Evolutionary conservation across 2,113 vertebrate genomes (phyloP), one percentile per base, ranked within the genome.

Genomic region (Xiphias gladius): DNA sequence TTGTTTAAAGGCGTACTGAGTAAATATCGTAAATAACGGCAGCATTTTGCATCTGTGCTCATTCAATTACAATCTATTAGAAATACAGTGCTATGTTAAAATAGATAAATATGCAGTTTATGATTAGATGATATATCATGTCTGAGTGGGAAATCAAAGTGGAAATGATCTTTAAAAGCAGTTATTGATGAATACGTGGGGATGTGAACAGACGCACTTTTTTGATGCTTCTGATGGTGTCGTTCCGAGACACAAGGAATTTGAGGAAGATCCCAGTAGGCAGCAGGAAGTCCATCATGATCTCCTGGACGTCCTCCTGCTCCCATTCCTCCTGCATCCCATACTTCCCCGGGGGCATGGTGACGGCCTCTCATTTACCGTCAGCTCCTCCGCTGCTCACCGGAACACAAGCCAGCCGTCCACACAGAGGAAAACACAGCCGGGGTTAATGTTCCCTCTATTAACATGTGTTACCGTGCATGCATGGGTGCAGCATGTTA

Each of bases 211-310:
- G 26, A 48, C 48, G 1, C 96, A 99, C 98, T 95, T 97, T 96
- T 86, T 99, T 99, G 93, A 99, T 98, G 91, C 79, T 91, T 79
- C 91, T 95, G 93, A 99, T 96, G 92, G 96, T 98, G 88, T 97
- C 97, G 86, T 95, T 97, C 75, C 94, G 94, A 79, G 97, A 95
- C 80, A 99, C 97, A 0, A 95, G 90, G 87, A 99, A 97, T 86
- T 95, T 97, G 87, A 99, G 92, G 85, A 98, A 99, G 93, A 99
- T 97, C 66, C 98, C 98, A 0, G 97, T 99, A 26, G 98, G 98
- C 88, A 99, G 94, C 90, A 99, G 90, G 92, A 99, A 99, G 89
- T 99, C 98, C 86, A 99, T 97, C 24, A 88, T 88, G 87, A 99
- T 95, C 72, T 83, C 95, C 84, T 96, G 96, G 85, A 94, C 96